Evolutionary conservation across 2,797 vertebrate species (phyloP).

Genomic region (Clarias laeviceps): DNA sequence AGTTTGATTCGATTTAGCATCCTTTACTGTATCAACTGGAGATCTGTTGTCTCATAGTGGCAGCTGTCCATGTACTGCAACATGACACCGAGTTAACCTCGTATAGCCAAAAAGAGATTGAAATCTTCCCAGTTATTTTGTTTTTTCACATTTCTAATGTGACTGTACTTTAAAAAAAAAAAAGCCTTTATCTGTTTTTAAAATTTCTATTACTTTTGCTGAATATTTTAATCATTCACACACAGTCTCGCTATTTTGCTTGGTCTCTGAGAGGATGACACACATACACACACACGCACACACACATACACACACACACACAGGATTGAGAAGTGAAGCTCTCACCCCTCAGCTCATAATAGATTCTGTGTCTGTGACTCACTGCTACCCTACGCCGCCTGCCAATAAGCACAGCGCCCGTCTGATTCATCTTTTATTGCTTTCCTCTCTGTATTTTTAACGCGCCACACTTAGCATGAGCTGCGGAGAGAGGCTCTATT

Average conservation of each 20-base stretch:
- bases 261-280: constrained; percentile 24
- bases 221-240: constrained; percentile 51
- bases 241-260: constrained; percentile 45
- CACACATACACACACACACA: constrained; percentile 24
- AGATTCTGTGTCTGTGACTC: constrained; percentile 59
- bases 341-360: constrained; percentile 55
- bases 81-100: constrained; percentile 5
- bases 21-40: neutral
- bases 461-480: constrained; percentile 45
- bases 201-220: constrained; percentile 44
- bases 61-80: neutral
- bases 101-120: neutral
- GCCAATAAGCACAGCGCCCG: constrained; percentile 53
- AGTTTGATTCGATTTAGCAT: neutral
- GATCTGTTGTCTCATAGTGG: neutral
- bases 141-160: neutral
- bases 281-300: neutral
- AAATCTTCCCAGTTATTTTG: neutral
- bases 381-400: constrained; percentile 53
- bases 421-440: constrained; percentile 62
- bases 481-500: constrained; percentile 27
- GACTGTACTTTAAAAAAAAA: constrained; percentile 33
- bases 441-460: constrained; percentile 58
- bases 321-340: constrained; percentile 35
- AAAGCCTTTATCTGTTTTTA: constrained; percentile 18